Base-by-base conservation (phyloP, 2,113 vertebrate species). In the Oryzias celebensis region DNA sequence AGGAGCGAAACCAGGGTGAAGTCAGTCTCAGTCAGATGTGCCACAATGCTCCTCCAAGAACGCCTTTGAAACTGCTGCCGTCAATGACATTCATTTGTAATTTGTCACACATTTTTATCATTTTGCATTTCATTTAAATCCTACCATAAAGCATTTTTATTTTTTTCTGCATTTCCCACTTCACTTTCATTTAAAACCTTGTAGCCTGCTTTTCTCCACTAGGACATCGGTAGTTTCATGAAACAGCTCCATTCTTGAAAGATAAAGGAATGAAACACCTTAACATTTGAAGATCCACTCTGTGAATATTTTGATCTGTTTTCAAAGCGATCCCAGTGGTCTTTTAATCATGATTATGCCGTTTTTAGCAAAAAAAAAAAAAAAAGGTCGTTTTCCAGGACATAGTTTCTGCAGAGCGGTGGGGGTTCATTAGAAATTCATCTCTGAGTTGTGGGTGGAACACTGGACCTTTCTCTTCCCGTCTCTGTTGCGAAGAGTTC, bases 1-100 rank as follows among this genome's bases (percentile, higher is more conserved):
- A 75, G 45, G 80, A 80, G 77, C 85, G 89, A 87, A 88, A 80
- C 85, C 85, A 86, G 86, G 84, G 86, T 87, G 89, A 89, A 84
- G 88, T 88, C 84, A 88, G 26, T 26, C 47, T 48, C 63, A 73
- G 67, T 78, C 58, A 71, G 65, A 85, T 68, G 64, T 71, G 59
- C 50, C 42, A 71, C 62, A 62, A 56, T 47, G 31, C 67, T 62
- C 7, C 54, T 52, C 53, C 45, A 56, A 51, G 48, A 65, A 61
- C 44, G 41, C 56, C 43, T 63, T 22, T 2, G 66, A 70, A 75
- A 69, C 59, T 49, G 18, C 14, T 62, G 49, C 43, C 66, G 36
- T 14, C 47, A 50, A 43, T 46, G 23, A 51, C 46, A 65, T 59
- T 68, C 58, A 44, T 2, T 68, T 43, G 3, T 67, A 52, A 58